Evolutionary conservation across 2,113 vertebrate genomes (phyloP).

Genomic region (Peromyscus polionotus): DNA sequence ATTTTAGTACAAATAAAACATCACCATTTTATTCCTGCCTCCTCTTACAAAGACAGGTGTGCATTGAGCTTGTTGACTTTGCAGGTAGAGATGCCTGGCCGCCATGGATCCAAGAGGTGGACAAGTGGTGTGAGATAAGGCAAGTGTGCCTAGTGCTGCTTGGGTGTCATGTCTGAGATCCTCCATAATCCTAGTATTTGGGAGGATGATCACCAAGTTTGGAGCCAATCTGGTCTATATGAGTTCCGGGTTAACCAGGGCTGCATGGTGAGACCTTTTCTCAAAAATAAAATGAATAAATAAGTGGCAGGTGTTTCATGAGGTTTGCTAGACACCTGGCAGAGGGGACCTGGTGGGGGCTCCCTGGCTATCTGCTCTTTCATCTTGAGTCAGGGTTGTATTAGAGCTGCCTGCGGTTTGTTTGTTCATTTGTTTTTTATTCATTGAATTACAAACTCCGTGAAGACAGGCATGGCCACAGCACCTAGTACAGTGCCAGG

Average conservation of each 20-base stretch:
- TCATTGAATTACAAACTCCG: background rate
- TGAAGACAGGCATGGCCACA: background rate
- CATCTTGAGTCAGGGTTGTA: background rate
- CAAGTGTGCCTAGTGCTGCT: background rate
- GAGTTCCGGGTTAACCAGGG: background rate
- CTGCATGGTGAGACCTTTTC: background rate
- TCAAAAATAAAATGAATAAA: background rate
- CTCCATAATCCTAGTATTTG: background rate
- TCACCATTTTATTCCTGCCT: background rate
- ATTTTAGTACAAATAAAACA: no score
- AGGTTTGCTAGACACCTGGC: background rate
- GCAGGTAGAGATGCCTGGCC: background rate
- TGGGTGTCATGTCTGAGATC: no score
- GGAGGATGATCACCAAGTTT: background rate
- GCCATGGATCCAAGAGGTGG: background rate
- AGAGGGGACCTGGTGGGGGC: background rate
- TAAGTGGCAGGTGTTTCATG: background rate
- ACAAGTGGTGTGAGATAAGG: background rate
- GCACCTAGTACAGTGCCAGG: rapidly evolving
- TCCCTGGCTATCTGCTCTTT: background rate
- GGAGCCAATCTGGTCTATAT: background rate
- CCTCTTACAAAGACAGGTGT: background rate
- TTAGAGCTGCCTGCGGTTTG: background rate
- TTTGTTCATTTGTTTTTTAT: background rate
- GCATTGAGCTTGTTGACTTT: background rate